Percentiles rank a stretch among this genome's conserved stretches.
These are phyloP conservation scores for Portevinia maculata DNA, from an alignment of 2,888 invertebrate species.

Conservation along the genomic window DNA sequence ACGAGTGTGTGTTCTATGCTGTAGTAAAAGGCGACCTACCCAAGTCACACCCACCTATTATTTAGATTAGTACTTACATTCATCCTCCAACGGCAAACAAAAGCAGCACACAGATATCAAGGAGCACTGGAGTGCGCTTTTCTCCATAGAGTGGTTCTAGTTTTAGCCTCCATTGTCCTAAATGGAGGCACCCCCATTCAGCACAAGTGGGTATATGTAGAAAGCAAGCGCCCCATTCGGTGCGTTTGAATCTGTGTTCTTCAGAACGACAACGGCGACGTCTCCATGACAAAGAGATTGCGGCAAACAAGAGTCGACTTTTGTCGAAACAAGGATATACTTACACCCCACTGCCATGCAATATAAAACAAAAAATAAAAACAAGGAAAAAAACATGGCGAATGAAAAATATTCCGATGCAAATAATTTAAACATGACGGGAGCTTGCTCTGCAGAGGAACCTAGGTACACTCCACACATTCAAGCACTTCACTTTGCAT, in stretches of 20 bases:
- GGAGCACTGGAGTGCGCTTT: constrained; percentile 62
- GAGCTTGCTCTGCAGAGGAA: constrained; percentile 24
- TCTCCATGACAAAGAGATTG: constrained; percentile 73
- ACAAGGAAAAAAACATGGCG: constrained; percentile 60
- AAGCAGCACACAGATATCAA: constrained; percentile 45
- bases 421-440: constrained; percentile 71
- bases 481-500: constrained; percentile 39
- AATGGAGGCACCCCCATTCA: constrained; percentile 69
- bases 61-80: constrained; percentile 74
- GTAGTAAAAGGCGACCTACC: constrained; percentile 69
- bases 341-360: constrained; percentile 7
- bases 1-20: constrained; percentile 51
- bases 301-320: constrained; percentile 69
- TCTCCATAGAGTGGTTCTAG: constrained; percentile 62
- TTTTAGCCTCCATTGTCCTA: constrained; percentile 72
- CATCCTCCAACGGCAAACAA: constrained; percentile 68
- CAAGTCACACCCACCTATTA: constrained; percentile 74
- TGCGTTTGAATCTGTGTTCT: constrained; percentile 47
- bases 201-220: constrained; percentile 55
- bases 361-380: constrained; percentile 8
- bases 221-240: constrained; percentile 22
- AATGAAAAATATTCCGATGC: constrained; percentile 68
- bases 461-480: constrained; percentile 27
- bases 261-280: constrained; percentile 29
- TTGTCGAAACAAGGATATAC: constrained; percentile 57